Evolutionary conservation across 2,797 vertebrate species (phyloP).

Genomic region (Parambassis ranga): DNA sequence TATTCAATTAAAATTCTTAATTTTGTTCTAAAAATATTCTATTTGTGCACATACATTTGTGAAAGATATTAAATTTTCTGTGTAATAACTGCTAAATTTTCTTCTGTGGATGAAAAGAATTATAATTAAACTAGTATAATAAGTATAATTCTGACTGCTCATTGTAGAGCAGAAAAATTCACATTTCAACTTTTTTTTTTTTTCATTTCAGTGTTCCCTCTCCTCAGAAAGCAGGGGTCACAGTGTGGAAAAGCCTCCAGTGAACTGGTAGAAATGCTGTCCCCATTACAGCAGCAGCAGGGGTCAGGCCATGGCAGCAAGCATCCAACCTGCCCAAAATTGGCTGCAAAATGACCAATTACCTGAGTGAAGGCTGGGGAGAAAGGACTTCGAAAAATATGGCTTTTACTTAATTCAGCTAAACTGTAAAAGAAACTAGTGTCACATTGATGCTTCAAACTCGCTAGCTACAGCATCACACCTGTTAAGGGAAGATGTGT

Average conservation of each 20-base stretch:
- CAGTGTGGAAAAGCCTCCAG: conserved; percentile 69
- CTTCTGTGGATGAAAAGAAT: background rate
- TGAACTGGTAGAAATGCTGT: conserved; percentile 74
- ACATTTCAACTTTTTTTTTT: conserved; percentile 37
- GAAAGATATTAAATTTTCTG: background rate
- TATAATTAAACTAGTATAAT: conserved; percentile 9
- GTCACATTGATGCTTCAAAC: conserved; percentile 53
- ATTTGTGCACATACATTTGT: background rate
- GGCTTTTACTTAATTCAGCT: conserved; percentile 82
- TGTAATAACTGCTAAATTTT: background rate
- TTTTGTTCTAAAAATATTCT: too few relatives aligned
- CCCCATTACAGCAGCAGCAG: conserved; percentile 83
- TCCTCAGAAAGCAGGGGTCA: conserved; percentile 61
- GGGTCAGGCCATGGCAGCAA: conserved; percentile 81
- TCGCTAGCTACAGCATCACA: conserved; percentile 38
- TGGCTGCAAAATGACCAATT: conserved; percentile 86
- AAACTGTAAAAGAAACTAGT: conserved; percentile 78
- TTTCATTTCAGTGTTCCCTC: conserved; percentile 44
- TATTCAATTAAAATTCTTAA: background rate
- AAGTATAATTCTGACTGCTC: conserved; percentile 14
- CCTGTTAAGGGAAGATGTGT: conserved; percentile 48
- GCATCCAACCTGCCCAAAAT: conserved; percentile 81
- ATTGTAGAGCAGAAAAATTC: conserved; percentile 43
- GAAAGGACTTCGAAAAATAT: conserved; percentile 76
- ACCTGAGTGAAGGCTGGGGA: conserved; percentile 75